Conservation (phyloP, 1,140 invertebrate species). For the Neodiprion lecontei region DNA sequence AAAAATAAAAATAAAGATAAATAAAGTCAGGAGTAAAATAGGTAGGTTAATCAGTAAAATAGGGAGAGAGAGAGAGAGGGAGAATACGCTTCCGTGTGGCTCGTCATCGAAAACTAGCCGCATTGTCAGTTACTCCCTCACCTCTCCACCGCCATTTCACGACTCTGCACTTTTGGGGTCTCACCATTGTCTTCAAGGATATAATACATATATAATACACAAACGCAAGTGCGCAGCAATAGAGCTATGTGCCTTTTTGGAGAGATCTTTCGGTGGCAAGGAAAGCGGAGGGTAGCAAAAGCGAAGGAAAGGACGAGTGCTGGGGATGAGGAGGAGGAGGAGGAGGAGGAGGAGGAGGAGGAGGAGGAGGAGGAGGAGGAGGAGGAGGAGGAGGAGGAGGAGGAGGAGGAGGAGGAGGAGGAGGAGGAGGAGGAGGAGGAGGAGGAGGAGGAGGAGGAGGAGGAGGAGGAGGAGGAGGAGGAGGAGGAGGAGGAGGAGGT, state of each 20-base stretch:
- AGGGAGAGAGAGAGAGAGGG: slow-evolving; percentile 19
- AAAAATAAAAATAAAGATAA: not conserved
- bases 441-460: slow-evolving; percentile 20
- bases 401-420: slow-evolving; percentile 16
- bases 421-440: slow-evolving; percentile 16
- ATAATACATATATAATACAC: no score
- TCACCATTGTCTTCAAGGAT: no score
- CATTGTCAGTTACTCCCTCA: no score
- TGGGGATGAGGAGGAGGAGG: slow-evolving; percentile 22
- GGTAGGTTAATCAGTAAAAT: slow-evolving; percentile 30
- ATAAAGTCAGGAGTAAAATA: not conserved
- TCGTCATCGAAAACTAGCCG: no score
- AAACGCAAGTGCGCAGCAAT: not conserved
- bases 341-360: slow-evolving; percentile 21
- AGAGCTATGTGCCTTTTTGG: slow-evolving; percentile 12
- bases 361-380: slow-evolving; percentile 18
- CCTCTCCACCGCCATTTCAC: no score
- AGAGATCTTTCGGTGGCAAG: slow-evolving; percentile 12
- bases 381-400: slow-evolving; percentile 17
- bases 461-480: slow-evolving; percentile 16
- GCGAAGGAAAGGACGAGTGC: slow-evolving; percentile 21
- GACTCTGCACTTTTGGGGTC: no score
- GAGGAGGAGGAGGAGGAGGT: slow-evolving; percentile 20
- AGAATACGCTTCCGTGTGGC: slow-evolving; percentile 18
- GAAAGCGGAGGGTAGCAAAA: slow-evolving; percentile 26